These are phyloP conservation scores for Bombus huntii DNA, from an alignment of 1,140 invertebrate species.

Conservation along the genomic window DNA sequence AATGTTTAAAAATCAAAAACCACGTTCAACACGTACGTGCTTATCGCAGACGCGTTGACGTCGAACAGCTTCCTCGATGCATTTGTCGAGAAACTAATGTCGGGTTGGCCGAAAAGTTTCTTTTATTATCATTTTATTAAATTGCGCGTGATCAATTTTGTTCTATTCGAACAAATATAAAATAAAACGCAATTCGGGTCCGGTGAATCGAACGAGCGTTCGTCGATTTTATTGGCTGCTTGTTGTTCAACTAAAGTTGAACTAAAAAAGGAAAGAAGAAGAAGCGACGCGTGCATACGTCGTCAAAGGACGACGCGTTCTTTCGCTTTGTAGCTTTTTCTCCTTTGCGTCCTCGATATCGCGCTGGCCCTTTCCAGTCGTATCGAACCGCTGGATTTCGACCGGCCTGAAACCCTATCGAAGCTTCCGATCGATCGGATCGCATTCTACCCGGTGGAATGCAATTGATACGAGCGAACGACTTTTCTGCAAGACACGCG, in stretches of 20 bases:
- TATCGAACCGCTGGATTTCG: constrained; percentile 30
- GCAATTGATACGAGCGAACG: constrained; percentile 22
- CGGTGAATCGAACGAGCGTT: background rate
- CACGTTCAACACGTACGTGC: no score
- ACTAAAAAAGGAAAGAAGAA: background rate
- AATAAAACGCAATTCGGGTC: no score
- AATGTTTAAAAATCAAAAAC: no score
- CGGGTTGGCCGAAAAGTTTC: no score
- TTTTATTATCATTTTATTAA: no score
- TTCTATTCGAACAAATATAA: no score
- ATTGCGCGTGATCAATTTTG: no score
- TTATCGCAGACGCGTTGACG: no score
- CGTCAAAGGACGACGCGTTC: constrained; percentile 28
- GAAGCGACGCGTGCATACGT: background rate
- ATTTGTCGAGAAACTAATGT: no score
- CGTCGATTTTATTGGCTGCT: background rate
- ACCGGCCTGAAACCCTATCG: background rate
- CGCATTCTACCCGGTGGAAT: constrained; percentile 45
- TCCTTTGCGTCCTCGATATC: background rate
- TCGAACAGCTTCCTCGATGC: no score
- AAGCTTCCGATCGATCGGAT: constrained; percentile 22
- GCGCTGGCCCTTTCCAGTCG: background rate
- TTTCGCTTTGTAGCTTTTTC: constrained; percentile 22
- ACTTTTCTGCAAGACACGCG: background rate
- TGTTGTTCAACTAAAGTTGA: no score